Evolutionary conservation across 1,140 invertebrate genomes (phyloP).

Genomic region (Bombus huntii): DNA sequence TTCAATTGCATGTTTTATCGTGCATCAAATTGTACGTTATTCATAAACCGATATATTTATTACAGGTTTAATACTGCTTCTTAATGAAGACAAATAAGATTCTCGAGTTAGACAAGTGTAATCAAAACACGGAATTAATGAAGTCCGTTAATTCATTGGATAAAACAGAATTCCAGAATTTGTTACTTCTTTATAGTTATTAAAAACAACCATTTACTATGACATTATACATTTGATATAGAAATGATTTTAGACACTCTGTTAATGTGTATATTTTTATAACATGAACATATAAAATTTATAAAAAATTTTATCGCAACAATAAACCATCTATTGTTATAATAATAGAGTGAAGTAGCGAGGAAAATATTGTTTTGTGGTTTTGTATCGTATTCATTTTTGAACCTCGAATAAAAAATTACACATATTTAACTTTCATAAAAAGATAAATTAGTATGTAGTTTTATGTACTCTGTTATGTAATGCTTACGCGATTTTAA

Average conservation of each 20-base stretch:
- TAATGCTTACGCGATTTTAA: background rate
- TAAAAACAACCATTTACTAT: background rate
- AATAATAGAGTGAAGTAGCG: background rate
- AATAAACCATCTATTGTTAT: background rate
- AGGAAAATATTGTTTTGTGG: background rate
- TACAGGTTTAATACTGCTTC: background rate
- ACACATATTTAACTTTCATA: background rate
- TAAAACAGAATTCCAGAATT: background rate
- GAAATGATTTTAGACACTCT: background rate
- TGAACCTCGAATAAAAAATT: background rate
- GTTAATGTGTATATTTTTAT: background rate
- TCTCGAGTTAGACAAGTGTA: background rate
- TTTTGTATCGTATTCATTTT: background rate
- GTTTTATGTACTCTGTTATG: background rate
- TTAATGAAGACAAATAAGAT: slow-evolving; percentile 4
- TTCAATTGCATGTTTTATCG: background rate
- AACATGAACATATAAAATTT: background rate
- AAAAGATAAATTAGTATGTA: background rate
- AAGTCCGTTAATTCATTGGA: background rate
- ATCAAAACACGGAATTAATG: background rate
- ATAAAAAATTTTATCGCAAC: background rate
- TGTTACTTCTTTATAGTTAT: background rate
- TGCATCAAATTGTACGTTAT: background rate
- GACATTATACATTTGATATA: background rate
- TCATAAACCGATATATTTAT: slow-evolving; percentile 1